Conservation (phyloP, 2,888 invertebrate genomes). For the Cephus pygmeus region DNA sequence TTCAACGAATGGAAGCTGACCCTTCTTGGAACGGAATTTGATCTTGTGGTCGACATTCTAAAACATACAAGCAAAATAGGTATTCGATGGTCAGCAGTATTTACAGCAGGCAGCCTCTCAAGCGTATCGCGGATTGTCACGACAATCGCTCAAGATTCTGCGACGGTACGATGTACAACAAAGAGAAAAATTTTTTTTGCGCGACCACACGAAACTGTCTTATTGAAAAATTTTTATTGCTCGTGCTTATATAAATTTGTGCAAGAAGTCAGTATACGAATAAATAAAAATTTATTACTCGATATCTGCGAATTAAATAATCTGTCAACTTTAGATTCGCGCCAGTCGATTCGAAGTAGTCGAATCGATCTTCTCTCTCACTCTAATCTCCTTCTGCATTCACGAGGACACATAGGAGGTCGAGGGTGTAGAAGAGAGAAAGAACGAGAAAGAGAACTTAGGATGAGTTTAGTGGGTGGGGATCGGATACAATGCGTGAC, state of each 20-base stretch:
- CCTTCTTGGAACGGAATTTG: conserved; percentile 93
- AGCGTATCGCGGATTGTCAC: neutral
- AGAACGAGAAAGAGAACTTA: conserved; percentile 12
- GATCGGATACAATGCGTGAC: conserved; percentile 10
- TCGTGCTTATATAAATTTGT: neutral
- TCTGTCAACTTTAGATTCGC: neutral
- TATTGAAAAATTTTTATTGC: neutral
- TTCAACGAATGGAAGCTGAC: conserved; percentile 94
- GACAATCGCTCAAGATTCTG: neutral
- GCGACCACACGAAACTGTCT: neutral
- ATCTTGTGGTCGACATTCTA: conserved; percentile 96
- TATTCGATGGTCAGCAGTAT: neutral
- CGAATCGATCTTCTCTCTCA: neutral
- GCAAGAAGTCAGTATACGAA: neutral
- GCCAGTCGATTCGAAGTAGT: neutral
- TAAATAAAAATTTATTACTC: neutral
- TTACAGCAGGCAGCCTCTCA: neutral
- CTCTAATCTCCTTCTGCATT: conserved; percentile 3
- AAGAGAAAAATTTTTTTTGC: neutral
- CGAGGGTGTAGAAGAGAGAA: conserved; percentile 20
- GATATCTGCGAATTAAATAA: conserved; percentile 12
- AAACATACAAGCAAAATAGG: conserved; percentile 48
- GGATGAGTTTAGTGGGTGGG: conserved; percentile 20
- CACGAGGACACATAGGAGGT: neutral
- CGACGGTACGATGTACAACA: neutral